A percentile compares a stretch with the other conserved stretches of the same genome.
Conservation (phyloP, 2,888 invertebrate species). For the Caenorhabditis uteleia region DNA sequence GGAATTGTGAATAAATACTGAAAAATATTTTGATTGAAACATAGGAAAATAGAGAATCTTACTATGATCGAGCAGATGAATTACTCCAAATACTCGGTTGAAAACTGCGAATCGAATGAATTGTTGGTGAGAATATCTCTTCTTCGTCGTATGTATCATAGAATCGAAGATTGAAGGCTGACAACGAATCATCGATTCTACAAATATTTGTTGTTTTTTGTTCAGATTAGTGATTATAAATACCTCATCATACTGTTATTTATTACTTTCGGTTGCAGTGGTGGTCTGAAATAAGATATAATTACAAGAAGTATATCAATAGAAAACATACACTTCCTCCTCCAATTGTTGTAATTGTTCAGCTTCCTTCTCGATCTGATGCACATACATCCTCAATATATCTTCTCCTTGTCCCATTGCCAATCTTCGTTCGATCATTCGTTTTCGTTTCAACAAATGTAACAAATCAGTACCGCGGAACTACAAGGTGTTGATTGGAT, state of each 20-base stretch:
- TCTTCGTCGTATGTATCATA: slow-evolving; percentile 42
- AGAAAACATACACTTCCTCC: slow-evolving; percentile 10
- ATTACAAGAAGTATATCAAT: background rate
- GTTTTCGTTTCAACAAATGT: slow-evolving; percentile 64
- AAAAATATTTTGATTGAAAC: background rate
- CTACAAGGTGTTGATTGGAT: background rate
- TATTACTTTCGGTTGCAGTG: slow-evolving; percentile 16
- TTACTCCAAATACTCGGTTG: slow-evolving; percentile 56
- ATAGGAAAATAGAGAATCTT: slow-evolving; percentile 12
- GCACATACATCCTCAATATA: slow-evolving; percentile 60
- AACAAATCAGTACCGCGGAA: slow-evolving; percentile 69
- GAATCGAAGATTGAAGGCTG: slow-evolving; percentile 32
- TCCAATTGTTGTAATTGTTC: slow-evolving; percentile 1
- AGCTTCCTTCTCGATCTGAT: slow-evolving; percentile 45
- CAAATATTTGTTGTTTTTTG: background rate
- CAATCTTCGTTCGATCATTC: slow-evolving; percentile 65
- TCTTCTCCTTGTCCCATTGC: slow-evolving; percentile 68
- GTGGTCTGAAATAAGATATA: slow-evolving; percentile 5
- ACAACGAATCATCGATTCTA: slow-evolving; percentile 37
- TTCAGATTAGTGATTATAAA: background rate
- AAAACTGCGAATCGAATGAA: slow-evolving; percentile 48
- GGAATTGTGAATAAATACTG: slow-evolving; percentile 31
- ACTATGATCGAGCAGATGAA: slow-evolving; percentile 61
- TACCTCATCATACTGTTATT: slow-evolving; percentile 37
- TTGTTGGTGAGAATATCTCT: slow-evolving; percentile 36